Percentiles rank a stretch among this genome's conserved stretches.
Conservation (phyloP, 1,140 invertebrate species). For the Druon quercuslanigerum region DNA sequence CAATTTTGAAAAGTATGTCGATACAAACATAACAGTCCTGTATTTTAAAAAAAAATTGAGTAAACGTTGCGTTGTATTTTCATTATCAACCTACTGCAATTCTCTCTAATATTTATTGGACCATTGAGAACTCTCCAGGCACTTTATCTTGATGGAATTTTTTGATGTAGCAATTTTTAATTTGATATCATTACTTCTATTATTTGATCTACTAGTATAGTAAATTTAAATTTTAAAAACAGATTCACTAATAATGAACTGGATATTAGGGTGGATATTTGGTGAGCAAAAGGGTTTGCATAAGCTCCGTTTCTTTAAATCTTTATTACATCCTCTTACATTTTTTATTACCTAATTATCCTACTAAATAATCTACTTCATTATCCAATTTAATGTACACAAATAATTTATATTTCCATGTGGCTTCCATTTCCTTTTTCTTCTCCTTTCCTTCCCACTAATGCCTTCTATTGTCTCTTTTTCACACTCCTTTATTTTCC, state of each 20-base stretch:
- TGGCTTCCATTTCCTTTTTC: too few relatives aligned
- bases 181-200: constrained; percentile 1
- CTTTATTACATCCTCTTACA: too few relatives aligned
- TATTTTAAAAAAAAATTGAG: background rate
- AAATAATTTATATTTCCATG: too few relatives aligned
- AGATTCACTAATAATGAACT: background rate
- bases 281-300: too few relatives aligned
- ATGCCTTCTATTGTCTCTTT: too few relatives aligned
- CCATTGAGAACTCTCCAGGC: background rate
- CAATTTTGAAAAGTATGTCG: background rate
- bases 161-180: background rate
- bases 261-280: too few relatives aligned
- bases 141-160: constrained; percentile 15
- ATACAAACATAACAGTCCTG: background rate
- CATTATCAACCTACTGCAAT: background rate
- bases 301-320: too few relatives aligned
- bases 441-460: too few relatives aligned
- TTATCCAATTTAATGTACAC: too few relatives aligned
- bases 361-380: too few relatives aligned
- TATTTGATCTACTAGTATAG: background rate
- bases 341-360: too few relatives aligned
- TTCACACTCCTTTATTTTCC: too few relatives aligned
- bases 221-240: background rate
- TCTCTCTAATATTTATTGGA: background rate
- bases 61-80: constrained; percentile 13